These are phyloP conservation scores for Acanthoscelides obtectus DNA, from an alignment of 2,888 invertebrate genomes.

Conservation along the genomic window DNA sequence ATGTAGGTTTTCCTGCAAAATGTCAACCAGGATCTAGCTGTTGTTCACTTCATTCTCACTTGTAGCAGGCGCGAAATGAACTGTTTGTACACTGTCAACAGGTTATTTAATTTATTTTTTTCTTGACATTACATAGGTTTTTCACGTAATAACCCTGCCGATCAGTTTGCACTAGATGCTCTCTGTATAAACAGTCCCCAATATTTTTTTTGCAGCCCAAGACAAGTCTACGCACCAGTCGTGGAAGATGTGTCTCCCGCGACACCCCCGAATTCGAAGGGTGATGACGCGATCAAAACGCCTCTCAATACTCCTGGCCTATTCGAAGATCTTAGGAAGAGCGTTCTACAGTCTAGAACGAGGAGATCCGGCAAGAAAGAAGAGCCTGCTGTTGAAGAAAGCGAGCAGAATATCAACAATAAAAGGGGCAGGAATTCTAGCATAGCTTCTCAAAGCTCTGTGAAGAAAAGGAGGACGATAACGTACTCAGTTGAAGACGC, in stretches of 20 bases:
- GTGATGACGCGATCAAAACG: slow-evolving; percentile 24
- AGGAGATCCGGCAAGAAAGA: background rate
- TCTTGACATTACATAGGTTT: too few species aligned
- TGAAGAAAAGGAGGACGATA: slow-evolving; percentile 13
- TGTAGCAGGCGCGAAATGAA: too few species aligned
- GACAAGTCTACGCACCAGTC: slow-evolving; percentile 22
- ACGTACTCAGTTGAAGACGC: slow-evolving; percentile 3
- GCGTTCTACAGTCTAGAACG: slow-evolving; percentile 22
- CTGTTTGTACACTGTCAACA: too few species aligned
- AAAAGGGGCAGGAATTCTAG: slow-evolving; percentile 22
- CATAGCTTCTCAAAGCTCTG: slow-evolving; percentile 9
- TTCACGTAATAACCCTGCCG: too few species aligned
- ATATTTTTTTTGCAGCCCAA: slow-evolving; percentile 7
- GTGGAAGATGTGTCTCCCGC: slow-evolving; percentile 28
- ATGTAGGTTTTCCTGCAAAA: too few species aligned
- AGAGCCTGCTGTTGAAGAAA: background rate
- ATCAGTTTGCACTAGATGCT: too few species aligned
- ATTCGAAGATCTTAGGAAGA: slow-evolving; percentile 25
- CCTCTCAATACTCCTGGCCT: slow-evolving; percentile 28
- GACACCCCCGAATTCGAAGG: slow-evolving; percentile 8
- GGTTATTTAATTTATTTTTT: too few species aligned
- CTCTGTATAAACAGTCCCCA: too few species aligned
- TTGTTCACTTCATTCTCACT: too few species aligned
- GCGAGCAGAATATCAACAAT: background rate
- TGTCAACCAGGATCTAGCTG: too few species aligned